Base-by-base conservation (phyloP, 92 coral and sea anemone genomes). In the Porites cylindrica region DNA sequence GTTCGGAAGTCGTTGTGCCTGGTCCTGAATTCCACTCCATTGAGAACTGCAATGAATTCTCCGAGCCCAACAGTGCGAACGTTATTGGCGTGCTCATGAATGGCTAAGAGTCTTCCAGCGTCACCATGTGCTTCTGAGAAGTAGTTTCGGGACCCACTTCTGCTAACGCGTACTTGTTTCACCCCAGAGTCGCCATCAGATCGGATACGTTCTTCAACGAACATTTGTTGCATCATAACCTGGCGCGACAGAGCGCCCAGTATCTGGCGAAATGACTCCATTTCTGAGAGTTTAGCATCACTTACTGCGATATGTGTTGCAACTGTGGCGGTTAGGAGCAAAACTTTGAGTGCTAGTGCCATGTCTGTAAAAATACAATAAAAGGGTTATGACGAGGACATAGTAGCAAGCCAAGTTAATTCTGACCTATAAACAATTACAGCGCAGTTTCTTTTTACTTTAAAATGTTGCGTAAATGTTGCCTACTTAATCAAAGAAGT, bases 1-100 rank as follows among this genome's bases (percentile, higher is more conserved):
- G 93, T 89, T 23, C 98, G 98, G 80, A 93, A 95, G 86, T 95
- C 98, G 51, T 95, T 95, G 88, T 95, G 98, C 84, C 32, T 29
- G 32, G 32, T 29, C 32, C 32, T 29, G 32, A 29, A 29, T 29
- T 29, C 32, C 32, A 29, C 94, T 18, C 98, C 98, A 51, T 95
- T 95, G 12, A 95, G 86, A 32, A 95, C 93, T 10, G 74, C 98
- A 76, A 95, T 86, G 68, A 93, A 93, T 84, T 95, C 98, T 43
- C 98, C 98, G 89, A 95, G 82, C 1, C 98, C 98, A 54, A 95
- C 95, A 26, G 98, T 92, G 47, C 97, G 93, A 56, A 73, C 66
- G 53, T 94, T 92, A 64, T 94, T 92, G 17, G 98, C 92, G 32
- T 95, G 98, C 59, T 95, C 98, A 72, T 95, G 98, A 32, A 95